A percentile compares a stretch with the other conserved stretches of the same genome.
Evolutionary conservation across 2,797 vertebrate genomes (phyloP).

Genomic region (Potorous gilbertii): DNA sequence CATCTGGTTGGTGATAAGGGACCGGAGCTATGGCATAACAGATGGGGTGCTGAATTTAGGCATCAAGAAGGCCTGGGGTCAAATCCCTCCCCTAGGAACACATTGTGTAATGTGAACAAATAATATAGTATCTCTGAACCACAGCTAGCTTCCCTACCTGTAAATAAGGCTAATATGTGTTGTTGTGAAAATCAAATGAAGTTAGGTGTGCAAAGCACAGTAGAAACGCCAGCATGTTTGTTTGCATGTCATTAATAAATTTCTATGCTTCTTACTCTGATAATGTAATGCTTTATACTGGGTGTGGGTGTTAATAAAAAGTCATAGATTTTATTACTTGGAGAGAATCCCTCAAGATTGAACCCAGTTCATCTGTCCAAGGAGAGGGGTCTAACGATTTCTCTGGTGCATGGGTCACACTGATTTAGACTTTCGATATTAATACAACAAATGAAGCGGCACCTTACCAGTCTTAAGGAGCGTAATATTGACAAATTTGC

Average conservation of each 20-base stretch:
- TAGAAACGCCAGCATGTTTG: background rate
- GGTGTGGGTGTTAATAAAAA: background rate
- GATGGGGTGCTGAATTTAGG: background rate
- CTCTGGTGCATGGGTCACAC: background rate
- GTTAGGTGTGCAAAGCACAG: background rate
- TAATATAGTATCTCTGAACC: background rate
- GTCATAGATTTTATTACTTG: background rate
- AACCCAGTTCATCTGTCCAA: background rate
- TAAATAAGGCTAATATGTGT: background rate
- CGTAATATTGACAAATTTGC: conserved; percentile 72
- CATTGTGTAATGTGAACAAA: background rate
- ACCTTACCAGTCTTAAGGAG: conserved; percentile 91
- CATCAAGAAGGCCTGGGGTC: background rate
- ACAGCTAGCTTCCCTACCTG: background rate
- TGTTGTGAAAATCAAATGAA: background rate
- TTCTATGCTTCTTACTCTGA: background rate
- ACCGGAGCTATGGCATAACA: background rate
- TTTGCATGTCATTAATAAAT: background rate
- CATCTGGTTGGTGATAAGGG: background rate
- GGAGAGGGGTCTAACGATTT: background rate
- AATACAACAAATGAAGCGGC: background rate
- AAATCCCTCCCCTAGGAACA: background rate
- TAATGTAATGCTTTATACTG: background rate
- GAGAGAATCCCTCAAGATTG: conserved; percentile 15
- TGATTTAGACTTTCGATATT: background rate